Conservation (phyloP, 2,797 vertebrate genomes). For the Tolypeutes matacus region DNA sequence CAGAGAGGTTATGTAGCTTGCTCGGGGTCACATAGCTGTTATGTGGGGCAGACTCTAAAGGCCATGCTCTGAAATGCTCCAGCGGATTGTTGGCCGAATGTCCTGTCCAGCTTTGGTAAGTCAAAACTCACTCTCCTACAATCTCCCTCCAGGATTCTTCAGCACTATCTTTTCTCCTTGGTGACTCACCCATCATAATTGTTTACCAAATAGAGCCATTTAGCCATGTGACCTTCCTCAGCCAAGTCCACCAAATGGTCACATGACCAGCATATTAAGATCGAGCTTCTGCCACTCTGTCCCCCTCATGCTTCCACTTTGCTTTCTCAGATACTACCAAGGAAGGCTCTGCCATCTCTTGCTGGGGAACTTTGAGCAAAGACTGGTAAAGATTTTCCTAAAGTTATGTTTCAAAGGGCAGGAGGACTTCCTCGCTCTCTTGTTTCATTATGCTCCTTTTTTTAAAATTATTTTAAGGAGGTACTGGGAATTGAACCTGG, state of each 20-base stretch:
- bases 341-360: background rate
- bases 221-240: background rate
- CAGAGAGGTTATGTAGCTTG: background rate
- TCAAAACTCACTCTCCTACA: background rate
- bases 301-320: background rate
- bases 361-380: background rate
- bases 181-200: background rate
- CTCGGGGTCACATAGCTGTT: background rate
- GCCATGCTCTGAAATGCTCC: background rate
- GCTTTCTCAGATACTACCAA: background rate
- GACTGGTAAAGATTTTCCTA: background rate
- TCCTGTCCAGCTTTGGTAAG: background rate
- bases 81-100: background rate
- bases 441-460: too few relatives aligned
- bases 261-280: background rate
- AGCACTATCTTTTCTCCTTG: constrained; percentile 3
- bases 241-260: background rate
- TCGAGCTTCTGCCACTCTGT: background rate
- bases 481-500: too few relatives aligned
- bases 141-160: background rate
- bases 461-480: too few relatives aligned
- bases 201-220: background rate
- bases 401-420: background rate
- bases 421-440: background rate
- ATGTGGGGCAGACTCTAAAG: background rate